A percentile compares a stretch with the other conserved stretches of the same genome.
Conservation (phyloP, 2,888 invertebrate species). For the Drosophila cognata region DNA sequence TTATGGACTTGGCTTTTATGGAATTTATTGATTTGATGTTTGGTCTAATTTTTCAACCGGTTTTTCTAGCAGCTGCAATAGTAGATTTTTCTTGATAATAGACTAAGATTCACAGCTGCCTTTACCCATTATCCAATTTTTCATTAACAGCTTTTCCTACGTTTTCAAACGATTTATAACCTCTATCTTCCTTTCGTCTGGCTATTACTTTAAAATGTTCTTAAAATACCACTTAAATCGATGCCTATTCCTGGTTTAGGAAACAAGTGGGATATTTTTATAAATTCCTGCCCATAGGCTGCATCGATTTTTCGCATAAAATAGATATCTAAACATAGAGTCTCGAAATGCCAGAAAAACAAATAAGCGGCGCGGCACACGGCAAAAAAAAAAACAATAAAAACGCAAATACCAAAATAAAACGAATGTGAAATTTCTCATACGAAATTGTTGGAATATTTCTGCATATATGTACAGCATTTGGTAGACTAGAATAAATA, state of each 20-base stretch:
- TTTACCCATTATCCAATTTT: neutral
- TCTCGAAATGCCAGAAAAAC: conserved; percentile 46
- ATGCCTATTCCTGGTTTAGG: neutral
- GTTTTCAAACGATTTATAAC: neutral
- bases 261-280: conserved; percentile 18
- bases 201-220: neutral
- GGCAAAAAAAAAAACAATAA: conserved; percentile 5
- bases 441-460: conserved; percentile 39
- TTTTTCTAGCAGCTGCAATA: neutral
- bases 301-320: conserved; percentile 31
- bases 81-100: neutral
- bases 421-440: conserved; percentile 41
- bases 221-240: neutral
- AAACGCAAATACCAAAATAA: conserved; percentile 5
- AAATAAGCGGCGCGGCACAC: conserved; percentile 33
- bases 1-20: neutral
- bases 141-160: neutral
- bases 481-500: conserved; percentile 7
- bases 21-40: neutral
- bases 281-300: conserved; percentile 27
- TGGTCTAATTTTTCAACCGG: conserved; percentile 1
- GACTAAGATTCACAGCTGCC: neutral
- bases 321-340: conserved; percentile 56
- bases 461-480: conserved; percentile 9
- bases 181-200: neutral